Conservation (phyloP, 2,797 vertebrate genomes). For the Pogonophryne albipinna region DNA sequence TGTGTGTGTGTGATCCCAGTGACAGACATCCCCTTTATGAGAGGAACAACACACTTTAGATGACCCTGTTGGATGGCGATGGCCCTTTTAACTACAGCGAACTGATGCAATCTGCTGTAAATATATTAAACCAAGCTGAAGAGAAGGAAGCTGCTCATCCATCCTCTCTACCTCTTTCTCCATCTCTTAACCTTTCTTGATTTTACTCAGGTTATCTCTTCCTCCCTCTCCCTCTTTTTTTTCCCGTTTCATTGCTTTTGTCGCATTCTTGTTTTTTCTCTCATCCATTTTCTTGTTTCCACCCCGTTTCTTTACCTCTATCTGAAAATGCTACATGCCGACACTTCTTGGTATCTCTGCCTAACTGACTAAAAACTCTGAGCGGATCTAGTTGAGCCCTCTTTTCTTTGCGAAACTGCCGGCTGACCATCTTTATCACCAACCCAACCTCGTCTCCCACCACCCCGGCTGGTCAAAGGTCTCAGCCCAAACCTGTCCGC, state of each 20-base stretch:
- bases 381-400: conserved; percentile 3
- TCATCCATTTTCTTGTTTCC: conserved; percentile 31
- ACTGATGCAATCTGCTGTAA: conserved; percentile 82
- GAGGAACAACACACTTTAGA: conserved; percentile 71
- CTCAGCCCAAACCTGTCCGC: conserved; percentile 69
- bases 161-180: conserved; percentile 42
- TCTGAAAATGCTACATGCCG: conserved; percentile 33
- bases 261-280: conserved; percentile 34
- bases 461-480: conserved; percentile 59
- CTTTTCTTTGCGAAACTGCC: conserved; percentile 20
- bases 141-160: conserved; percentile 72
- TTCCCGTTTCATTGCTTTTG: conserved; percentile 41
- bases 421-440: conserved; percentile 36
- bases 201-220: conserved; percentile 30
- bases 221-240: conserved; percentile 30
- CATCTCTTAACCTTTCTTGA: conserved; percentile 32
- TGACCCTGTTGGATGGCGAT: conserved; percentile 74
- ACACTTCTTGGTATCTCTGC: conserved; percentile 29
- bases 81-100: conserved; percentile 75
- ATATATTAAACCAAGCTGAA: conserved; percentile 81
- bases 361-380: conserved; percentile 19
- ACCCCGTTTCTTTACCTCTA: conserved; percentile 7
- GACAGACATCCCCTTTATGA: conserved; percentile 56
- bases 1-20: conserved; percentile 20
- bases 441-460: conserved; percentile 43